Percentiles rank a stretch among this genome's conserved stretches.
Conservation (phyloP, 2,797 vertebrate genomes). For the Clarias pachynema region DNA sequence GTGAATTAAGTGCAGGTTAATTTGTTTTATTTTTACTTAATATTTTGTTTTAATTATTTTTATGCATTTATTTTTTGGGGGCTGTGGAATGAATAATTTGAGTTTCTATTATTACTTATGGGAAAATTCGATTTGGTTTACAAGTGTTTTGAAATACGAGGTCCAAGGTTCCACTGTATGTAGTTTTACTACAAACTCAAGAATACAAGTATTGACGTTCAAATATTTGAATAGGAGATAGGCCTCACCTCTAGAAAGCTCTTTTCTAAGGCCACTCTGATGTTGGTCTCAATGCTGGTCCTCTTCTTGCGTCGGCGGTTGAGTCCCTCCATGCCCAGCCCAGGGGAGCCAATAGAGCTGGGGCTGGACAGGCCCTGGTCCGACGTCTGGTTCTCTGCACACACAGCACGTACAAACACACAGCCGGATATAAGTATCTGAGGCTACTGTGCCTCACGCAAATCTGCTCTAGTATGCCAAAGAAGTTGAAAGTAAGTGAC, state of each 20-base stretch:
- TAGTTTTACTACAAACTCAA: not conserved
- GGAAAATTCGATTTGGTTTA: no score
- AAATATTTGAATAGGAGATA: slow-evolving; percentile 36
- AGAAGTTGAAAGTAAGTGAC: not conserved
- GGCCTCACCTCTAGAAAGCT: slow-evolving; percentile 97
- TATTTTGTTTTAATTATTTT: no score
- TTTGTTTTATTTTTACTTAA: no score
- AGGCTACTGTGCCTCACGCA: not conserved
- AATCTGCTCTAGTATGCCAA: not conserved
- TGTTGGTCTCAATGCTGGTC: slow-evolving; percentile 99
- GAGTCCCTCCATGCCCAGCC: slow-evolving; percentile 92
- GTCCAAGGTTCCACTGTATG: not conserved
- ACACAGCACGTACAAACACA: slow-evolving; percentile 76
- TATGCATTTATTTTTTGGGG: no score
- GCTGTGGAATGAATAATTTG: no score
- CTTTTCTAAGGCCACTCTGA: slow-evolving; percentile 99
- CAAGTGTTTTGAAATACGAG: no score
- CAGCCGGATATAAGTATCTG: slow-evolving; percentile 71
- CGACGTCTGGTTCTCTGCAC: slow-evolving; percentile 96
- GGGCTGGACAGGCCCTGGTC: slow-evolving; percentile 95
- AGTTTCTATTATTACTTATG: no score
- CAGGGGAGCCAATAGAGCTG: slow-evolving; percentile 91
- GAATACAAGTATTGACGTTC: not conserved
- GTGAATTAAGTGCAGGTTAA: no score
- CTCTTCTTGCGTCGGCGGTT: slow-evolving; percentile 99